Evolutionary conservation across 2,888 invertebrate genomes (phyloP), one percentile per base, ranked within the genome.

Genomic region (Nasonovia ribisnigri): DNA sequence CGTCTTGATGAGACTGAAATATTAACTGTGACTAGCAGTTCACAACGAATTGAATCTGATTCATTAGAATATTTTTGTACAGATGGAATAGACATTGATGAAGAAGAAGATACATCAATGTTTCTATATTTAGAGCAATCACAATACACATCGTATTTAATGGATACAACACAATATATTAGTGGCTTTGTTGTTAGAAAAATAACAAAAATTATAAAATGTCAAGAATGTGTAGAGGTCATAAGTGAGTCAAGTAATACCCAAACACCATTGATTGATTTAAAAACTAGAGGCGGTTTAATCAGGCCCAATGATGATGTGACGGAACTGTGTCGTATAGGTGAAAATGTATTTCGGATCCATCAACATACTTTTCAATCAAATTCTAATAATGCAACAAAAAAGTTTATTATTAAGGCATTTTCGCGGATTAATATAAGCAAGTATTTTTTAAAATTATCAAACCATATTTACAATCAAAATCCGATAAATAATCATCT

Each of bases 401-500:
- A 54, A 54, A 88, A 24, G 8, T 88, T 88, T 24, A 88, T 88
- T 8, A 20, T 24, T 20, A 88, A 88, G 26, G 20, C 88, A 0
- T 88, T 88, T 88, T 88, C 54, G 8, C 20, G 42, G 24, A 88
- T 54, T 5, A 88, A 88, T 88, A 88, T 88, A 5, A 88, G 20
- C 20, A 54, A 54, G 26, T 88, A 88, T 36, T 88, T 88, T 42
- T 88, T 88, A 88, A 88, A 88, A 20, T 26, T 88, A 36, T 24
- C 51, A 36, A 36, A 88, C 3, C 88, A 88, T 36, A 88, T 88
- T 5, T 88, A 88, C 13, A 88, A 88, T 88, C 51, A 88, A 54
- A 26, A 88, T 88, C 54, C 88, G 11, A 88, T 88, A 54, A 88
- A 88, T 42, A 88, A 88, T 88, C 54, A 54, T 24, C 43, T 88